Evolutionary conservation across 2,113 vertebrate genomes (phyloP).

Genomic region (Sceloporus undulatus): DNA sequence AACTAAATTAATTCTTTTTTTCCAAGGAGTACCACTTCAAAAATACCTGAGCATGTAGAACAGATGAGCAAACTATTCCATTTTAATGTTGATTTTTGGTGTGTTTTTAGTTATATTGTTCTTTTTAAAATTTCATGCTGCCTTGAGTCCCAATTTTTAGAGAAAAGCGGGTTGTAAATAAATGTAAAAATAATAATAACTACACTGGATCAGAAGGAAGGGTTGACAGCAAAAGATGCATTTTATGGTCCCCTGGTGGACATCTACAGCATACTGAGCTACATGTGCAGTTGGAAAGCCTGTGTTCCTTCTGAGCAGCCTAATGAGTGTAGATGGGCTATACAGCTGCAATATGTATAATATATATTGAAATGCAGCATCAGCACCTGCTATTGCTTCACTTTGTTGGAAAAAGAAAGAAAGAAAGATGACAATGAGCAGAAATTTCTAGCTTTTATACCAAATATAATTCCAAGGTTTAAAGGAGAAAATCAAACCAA

Average conservation of each 20-base stretch:
- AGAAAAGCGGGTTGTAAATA: too few relatives aligned
- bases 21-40: not conserved
- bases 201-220: not conserved
- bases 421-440: not conserved
- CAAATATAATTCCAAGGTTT: not conserved
- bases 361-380: not conserved
- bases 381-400: not conserved
- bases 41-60: not conserved
- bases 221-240: not conserved
- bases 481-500: not conserved
- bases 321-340: too few relatives aligned
- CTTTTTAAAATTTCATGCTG: too few relatives aligned
- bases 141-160: too few relatives aligned
- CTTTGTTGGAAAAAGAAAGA: too few relatives aligned
- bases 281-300: not conserved
- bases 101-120: too few relatives aligned
- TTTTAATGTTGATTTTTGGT: too few relatives aligned
- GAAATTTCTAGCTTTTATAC: not conserved
- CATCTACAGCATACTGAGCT: not conserved
- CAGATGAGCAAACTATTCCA: not conserved
- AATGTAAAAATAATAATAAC: not conserved
- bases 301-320: not conserved
- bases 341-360: not conserved
- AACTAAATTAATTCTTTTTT: not conserved
- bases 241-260: not conserved